Evolutionary conservation across 2,113 vertebrate genomes (phyloP).

Genomic region (Pedionomus torquatus): DNA sequence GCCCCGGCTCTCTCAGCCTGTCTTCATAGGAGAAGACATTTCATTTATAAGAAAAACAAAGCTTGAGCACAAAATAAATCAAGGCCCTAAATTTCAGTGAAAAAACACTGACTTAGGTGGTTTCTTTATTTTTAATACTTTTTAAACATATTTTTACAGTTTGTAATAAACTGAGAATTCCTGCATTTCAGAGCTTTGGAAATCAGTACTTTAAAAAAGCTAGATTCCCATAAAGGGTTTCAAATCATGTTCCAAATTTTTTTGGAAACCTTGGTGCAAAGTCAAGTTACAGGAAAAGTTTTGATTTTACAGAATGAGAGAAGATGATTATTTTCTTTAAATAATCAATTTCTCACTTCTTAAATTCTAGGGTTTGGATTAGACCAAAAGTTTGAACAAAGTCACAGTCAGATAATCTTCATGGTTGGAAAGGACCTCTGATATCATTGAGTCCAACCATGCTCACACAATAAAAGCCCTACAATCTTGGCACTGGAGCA

Average conservation of each 20-base stretch:
- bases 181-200: background rate
- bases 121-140: background rate
- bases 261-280: background rate
- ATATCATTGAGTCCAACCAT: too few species aligned
- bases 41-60: background rate
- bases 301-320: background rate
- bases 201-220: background rate
- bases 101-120: background rate
- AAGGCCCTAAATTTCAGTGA: background rate
- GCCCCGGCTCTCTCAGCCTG: too few species aligned
- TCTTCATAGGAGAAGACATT: too few species aligned
- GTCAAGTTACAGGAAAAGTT: background rate
- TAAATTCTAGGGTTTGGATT: background rate
- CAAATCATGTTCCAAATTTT: background rate
- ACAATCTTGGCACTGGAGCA: too few species aligned
- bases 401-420: too few species aligned
- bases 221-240: background rate
- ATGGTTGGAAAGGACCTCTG: too few species aligned
- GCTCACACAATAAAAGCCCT: too few species aligned
- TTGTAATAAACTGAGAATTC: background rate
- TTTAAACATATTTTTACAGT: background rate
- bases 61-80: background rate
- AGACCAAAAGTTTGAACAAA: background rate
- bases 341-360: background rate
- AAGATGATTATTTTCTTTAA: background rate